These are phyloP conservation scores for Trypoxylus dichotomus DNA, from an alignment of 1,140 invertebrate genomes.

Conservation along the genomic window DNA sequence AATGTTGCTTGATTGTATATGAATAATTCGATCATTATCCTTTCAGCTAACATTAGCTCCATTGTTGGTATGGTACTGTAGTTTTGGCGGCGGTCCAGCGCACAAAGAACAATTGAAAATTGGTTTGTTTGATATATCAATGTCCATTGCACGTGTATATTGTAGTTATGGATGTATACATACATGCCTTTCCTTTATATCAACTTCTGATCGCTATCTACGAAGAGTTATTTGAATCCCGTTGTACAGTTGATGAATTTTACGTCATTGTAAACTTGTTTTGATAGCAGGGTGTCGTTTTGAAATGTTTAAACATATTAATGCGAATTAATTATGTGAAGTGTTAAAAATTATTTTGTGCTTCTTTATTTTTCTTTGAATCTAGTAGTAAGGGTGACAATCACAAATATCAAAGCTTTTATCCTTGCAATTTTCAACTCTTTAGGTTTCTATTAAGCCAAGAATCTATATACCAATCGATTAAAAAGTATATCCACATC, in stretches of 20 bases:
- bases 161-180: slow-evolving; percentile 11
- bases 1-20: slow-evolving; percentile 38
- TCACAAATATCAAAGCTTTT: too few species aligned
- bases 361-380: too few species aligned
- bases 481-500: too few species aligned
- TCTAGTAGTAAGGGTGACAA: too few species aligned
- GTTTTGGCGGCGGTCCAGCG: slow-evolving; percentile 33
- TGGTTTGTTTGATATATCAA: slow-evolving; percentile 36
- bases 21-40: slow-evolving; percentile 41
- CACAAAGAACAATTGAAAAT: slow-evolving; percentile 34
- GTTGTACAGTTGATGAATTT: neutral
- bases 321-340: too few species aligned
- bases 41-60: slow-evolving; percentile 39
- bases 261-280: neutral
- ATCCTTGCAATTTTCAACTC: too few species aligned
- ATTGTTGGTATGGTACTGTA: slow-evolving; percentile 38
- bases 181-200: neutral
- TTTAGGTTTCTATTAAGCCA: too few species aligned
- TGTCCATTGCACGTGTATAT: slow-evolving; percentile 29
- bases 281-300: neutral
- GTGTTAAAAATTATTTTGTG: too few species aligned
- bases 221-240: slow-evolving; percentile 2
- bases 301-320: too few species aligned
- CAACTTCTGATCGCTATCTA: slow-evolving; percentile 19
- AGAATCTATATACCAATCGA: too few species aligned